These are phyloP conservation scores for Tinamus guttatus DNA, from an alignment of 2,113 vertebrate species.

Conservation along the genomic window DNA sequence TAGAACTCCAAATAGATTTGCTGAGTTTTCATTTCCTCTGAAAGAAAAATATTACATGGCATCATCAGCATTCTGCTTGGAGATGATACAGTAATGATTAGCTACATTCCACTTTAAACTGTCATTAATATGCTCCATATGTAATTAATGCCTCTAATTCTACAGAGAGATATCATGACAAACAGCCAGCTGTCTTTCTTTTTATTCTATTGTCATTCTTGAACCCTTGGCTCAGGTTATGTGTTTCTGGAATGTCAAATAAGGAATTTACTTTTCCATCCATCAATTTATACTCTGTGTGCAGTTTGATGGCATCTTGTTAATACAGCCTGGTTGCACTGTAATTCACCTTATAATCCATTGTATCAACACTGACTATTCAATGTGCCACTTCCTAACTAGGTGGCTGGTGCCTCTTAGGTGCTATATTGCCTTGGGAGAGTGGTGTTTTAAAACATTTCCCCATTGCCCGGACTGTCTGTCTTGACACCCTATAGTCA, in stretches of 20 bases:
- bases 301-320: constrained; percentile 69
- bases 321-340: constrained; percentile 66
- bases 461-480: neutral
- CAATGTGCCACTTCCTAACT: constrained; percentile 52
- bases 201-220: constrained; percentile 49
- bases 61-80: neutral
- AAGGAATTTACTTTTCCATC: constrained; percentile 70
- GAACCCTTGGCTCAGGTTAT: constrained; percentile 54
- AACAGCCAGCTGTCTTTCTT: constrained; percentile 52
- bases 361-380: constrained; percentile 66
- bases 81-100: neutral
- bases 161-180: constrained; percentile 7
- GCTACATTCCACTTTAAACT: constrained; percentile 10
- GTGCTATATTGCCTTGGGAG: neutral
- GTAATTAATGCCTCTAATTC: constrained; percentile 33
- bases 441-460: neutral
- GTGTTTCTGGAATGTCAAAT: constrained; percentile 68
- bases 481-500: neutral
- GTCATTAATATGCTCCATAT: constrained; percentile 23
- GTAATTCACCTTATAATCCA: constrained; percentile 74
- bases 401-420: constrained; percentile 23
- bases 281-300: constrained; percentile 35
- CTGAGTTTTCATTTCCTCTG: constrained; percentile 32
- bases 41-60: neutral
- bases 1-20: neutral